A percentile compares a stretch with the other conserved stretches of the same genome.
phyloP scores from a whole-genome alignment of 2,888 invertebrate genomes.

The Pristionchus maxplancki region DNA sequence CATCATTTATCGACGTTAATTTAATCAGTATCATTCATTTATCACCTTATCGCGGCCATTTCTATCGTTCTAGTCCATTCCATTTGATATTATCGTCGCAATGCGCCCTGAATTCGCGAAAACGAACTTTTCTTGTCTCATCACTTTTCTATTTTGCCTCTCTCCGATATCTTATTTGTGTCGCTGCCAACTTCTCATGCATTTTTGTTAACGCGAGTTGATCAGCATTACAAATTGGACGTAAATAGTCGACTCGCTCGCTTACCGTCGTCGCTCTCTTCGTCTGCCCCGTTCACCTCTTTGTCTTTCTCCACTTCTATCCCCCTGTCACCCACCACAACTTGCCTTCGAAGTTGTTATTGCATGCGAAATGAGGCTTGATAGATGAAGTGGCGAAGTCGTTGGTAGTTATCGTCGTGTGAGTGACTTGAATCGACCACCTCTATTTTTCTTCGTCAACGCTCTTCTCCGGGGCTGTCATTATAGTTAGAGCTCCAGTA shows the following conservation, averaged over 20 bases:
- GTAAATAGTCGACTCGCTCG: slow-evolving; percentile 12
- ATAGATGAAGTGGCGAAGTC: slow-evolving; percentile 22
- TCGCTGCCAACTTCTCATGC: slow-evolving; percentile 22
- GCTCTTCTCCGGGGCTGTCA: neutral
- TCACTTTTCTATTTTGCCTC: slow-evolving; percentile 12
- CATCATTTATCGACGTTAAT: neutral
- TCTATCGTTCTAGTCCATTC: neutral
- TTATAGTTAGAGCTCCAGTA: neutral
- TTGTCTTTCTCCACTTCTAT: neutral
- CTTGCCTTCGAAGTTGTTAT: slow-evolving; percentile 36
- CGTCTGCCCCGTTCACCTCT: neutral
- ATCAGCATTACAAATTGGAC: slow-evolving; percentile 46
- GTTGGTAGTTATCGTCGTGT: slow-evolving; percentile 6
- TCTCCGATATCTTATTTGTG: slow-evolving; percentile 29
- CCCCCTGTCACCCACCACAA: neutral
- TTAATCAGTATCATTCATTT: neutral
- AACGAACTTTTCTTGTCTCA: slow-evolving; percentile 17
- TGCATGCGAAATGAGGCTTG: slow-evolving; percentile 45
- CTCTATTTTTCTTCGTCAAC: slow-evolving; percentile 20
- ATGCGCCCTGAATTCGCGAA: neutral
- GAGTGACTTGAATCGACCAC: neutral
- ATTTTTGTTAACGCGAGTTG: slow-evolving; percentile 36
- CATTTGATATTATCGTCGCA: neutral
- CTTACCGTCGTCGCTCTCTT: neutral
- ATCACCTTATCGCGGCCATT: neutral